Evolutionary conservation across 64 coral and sea anemone species (phyloP), one percentile per base, ranked within the genome.

Genomic region (Montipora sp.): DNA sequence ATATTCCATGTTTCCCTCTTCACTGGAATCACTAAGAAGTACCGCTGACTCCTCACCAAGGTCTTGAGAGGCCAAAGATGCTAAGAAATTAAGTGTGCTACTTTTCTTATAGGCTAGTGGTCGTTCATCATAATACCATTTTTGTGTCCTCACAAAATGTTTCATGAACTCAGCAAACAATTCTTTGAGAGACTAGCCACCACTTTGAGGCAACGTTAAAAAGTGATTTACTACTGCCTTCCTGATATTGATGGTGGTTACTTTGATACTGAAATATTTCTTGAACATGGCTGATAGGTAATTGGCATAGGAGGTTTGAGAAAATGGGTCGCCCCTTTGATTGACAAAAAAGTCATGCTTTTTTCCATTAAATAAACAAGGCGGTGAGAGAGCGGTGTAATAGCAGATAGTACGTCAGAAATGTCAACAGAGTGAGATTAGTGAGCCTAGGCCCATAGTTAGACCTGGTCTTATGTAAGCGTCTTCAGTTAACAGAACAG

Each of bases 341-440:
- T 74, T 74, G 9, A 87, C 84, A 12, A 74, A 74, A 87, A 75
- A 27, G 15, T 87, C 84, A 24, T 75, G 84, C 8, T 53, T 20
- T 53, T 74, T 87, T 4, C 84, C 84, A 11, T 13, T 18, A 5
- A 87, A 14, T 11, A 87, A 12, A 22, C 51, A 24, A 7, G 47
- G 47, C 4, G 68, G 58, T 57, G 51, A 53, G 51, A 10, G 68
- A 53, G 15, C 68, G 22, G 19, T 87, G 75, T 20, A 87, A 27
- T 27, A 27, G 27, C 1, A 27, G 69, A 63, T 87, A 87, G 46
- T 87, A 87, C 12, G 48, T 74, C 7, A 87, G 68, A 9, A 74
- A 74, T n/a, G 19, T 53, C 5, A 1, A 20, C 27, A 27, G 46
- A 11, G 51, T 87, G 2, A 87, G 13, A 5, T 79, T 19, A 0